These are phyloP conservation scores for Kuschelorhynchus macadamiae DNA, from an alignment of 2,888 invertebrate genomes.

Conservation along the genomic window DNA sequence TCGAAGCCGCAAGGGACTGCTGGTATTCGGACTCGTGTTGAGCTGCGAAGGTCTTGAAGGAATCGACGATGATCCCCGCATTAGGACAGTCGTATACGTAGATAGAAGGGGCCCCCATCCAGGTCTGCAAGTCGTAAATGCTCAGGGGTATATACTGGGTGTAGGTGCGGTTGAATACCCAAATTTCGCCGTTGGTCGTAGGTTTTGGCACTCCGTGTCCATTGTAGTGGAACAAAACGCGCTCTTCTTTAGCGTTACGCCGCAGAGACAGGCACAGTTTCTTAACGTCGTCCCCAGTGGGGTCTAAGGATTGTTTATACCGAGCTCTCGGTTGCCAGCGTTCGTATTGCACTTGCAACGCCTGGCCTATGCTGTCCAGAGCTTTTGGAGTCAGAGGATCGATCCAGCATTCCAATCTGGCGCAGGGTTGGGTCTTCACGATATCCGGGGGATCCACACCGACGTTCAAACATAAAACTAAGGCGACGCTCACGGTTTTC, in stretches of 20 bases:
- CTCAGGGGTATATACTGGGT: conserved; percentile 99
- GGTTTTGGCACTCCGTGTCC: conserved; percentile 99
- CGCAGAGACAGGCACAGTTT: conserved; percentile 95
- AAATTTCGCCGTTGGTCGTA: conserved; percentile 97
- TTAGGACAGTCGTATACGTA: conserved; percentile 99
- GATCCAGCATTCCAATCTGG: conserved; percentile 97
- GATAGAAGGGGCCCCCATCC: conserved; percentile 99
- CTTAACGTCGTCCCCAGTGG: conserved; percentile 98
- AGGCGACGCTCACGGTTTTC: conserved; percentile 98
- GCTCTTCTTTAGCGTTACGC: conserved; percentile 97
- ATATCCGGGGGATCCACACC: conserved; percentile 99
- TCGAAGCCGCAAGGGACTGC: conserved; percentile 53
- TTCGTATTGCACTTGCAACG: conserved; percentile 96
- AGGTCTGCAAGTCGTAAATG: conserved; percentile 97
- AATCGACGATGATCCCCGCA: conserved; percentile 96
- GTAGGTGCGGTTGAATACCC: conserved; percentile 99
- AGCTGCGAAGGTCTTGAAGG: conserved; percentile 89
- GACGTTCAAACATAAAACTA: conserved; percentile 97
- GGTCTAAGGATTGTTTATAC: conserved; percentile 81
- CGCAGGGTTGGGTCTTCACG: conserved; percentile 96
- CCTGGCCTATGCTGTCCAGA: conserved; percentile 90
- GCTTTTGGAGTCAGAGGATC: conserved; percentile 93
- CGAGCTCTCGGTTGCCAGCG: conserved; percentile 98
- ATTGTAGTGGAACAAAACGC: conserved; percentile 99
- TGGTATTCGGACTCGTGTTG: conserved; percentile 90